Evolutionary conservation across 2,113 vertebrate species (phyloP), one percentile per base, ranked within the genome.

Genomic region (Cnemophilus loriae): DNA sequence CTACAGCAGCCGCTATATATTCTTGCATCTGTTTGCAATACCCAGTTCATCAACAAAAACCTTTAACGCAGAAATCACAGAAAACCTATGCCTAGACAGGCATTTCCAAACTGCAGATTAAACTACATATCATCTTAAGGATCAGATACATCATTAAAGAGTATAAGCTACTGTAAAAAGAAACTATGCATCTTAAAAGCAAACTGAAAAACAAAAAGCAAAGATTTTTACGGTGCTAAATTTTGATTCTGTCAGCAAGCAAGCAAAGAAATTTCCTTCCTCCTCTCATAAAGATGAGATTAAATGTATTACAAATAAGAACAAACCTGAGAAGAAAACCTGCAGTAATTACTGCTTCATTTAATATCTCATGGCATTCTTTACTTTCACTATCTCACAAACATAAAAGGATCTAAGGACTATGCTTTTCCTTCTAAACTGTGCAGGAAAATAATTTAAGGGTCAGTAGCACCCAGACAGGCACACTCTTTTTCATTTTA

Each of bases 11-110:
- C 6, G 1, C 18, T 67, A 7, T 4, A 11, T 33, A n/a, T 32
- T 69, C 47, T 39, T 70, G 11, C 22, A 87, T n/a, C 44, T 81
- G 24, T 23, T 9, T 46, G 16, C 41, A 78, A 75, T 8, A 81
- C 6, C 7, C 18, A 69, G n/a, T 11, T 37, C 41, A 60, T 24
- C 26, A 81, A 42, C 15, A 67, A 69, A 83, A 84, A 35, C 70
- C 63, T 97, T 97, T 98, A 94, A 53, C 26, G 56, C 6, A 91
- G 82, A 93, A 91, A 55, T 39, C 39, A 74, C 11, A 84, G 16
- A 46, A 67, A 85, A 59, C 19, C 16, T 78, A 49, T 32, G 32
- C n/a, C 20, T 68, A 37, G 7, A 76, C 0, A 79, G 21, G 8
- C 39, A 70, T 60, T 93, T 91, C 49, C 67, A 82, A 95, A 73